Base-by-base conservation (phyloP, 2,888 invertebrate species). In the Leptinotarsa peninsularis region DNA sequence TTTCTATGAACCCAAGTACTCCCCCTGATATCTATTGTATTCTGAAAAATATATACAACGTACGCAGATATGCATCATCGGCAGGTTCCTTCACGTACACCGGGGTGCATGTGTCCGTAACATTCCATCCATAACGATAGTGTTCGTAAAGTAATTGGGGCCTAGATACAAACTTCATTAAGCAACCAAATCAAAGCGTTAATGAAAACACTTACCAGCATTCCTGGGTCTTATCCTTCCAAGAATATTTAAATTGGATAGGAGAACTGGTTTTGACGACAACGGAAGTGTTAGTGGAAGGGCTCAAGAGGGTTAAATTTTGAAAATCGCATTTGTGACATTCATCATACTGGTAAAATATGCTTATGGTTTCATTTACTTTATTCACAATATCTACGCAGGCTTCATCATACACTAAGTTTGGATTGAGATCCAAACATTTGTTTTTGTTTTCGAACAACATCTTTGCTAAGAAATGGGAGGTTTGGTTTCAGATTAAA, bases 1-100 rank as follows among this genome's bases (percentile, higher is more conserved):
- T 10, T 43, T 10, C 10, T 43, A 10, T 43, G 43, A 43, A 43
- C 43, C 10, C 10, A 13, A 33, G 7, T 7, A 33, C 33, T 33
- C 7, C 33, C 33, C 33, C 7, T 7, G 2, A 43, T 43, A 5
- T 43, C 43, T 43, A 43, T 43, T 10, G 43, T 43, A 43, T 43
- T 43, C 43, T 52, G 52, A 52, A n/a, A 15, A 52, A 52, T 52
- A 50, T 18, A 23, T 54, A 66, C 10, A 71, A 85, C 85, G 86
- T 86, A 89, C 89, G 88, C 78, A 89, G 83, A 83, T 88, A 89
- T 15, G 88, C 87, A 84, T 87, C 87, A 78, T 89, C 88, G 27
- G 89, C 87, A 67, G 87, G 84, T 80, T 88, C 84, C 79, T 87
- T 87, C 66, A 89, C 86, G 74, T 85, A 86, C 58, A 86, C 78